phyloP scores from a whole-genome alignment of 2,113 vertebrate species.

The Catharus fuscescens region DNA sequence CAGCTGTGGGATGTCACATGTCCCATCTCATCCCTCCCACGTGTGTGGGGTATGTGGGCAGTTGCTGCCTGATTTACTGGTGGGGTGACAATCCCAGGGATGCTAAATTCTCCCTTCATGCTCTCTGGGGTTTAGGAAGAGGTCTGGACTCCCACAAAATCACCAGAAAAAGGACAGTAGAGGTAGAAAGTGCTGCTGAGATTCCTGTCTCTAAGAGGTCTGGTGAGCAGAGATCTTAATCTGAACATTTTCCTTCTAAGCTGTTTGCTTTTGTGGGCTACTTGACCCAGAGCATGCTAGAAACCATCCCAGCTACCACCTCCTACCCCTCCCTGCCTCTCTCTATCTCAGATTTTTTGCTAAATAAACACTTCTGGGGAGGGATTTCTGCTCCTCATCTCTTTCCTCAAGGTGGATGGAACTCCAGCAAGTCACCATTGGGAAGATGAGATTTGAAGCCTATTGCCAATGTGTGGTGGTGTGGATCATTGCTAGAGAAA shows the following conservation, averaged over 20 bases:
- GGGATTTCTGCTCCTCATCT: not conserved
- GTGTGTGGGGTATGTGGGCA: accelerated
- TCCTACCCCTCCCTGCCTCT: not conserved
- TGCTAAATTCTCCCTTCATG: accelerated
- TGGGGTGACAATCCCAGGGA: not conserved
- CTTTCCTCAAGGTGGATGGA: not conserved
- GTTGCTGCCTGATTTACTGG: not conserved
- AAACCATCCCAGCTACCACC: not conserved
- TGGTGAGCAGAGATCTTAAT: not conserved
- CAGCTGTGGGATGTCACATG: accelerated
- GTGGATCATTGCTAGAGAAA: not conserved
- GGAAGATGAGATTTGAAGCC: not conserved
- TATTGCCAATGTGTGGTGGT: not conserved
- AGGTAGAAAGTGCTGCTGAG: not conserved
- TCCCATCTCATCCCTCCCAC: not conserved
- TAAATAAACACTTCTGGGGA: not conserved
- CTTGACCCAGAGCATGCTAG: not conserved
- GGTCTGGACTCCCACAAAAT: accelerated
- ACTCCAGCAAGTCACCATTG: not conserved
- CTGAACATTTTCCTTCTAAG: not conserved
- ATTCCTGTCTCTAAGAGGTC: not conserved
- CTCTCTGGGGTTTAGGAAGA: not conserved
- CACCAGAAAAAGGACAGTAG: not conserved
- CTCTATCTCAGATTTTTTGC: not conserved
- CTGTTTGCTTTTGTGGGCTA: not conserved